Evolutionary conservation across 30 jellyfish, hydroid and myxozoan genomes (phyloP).

Genomic region (Turritopsis dohrnii): DNA sequence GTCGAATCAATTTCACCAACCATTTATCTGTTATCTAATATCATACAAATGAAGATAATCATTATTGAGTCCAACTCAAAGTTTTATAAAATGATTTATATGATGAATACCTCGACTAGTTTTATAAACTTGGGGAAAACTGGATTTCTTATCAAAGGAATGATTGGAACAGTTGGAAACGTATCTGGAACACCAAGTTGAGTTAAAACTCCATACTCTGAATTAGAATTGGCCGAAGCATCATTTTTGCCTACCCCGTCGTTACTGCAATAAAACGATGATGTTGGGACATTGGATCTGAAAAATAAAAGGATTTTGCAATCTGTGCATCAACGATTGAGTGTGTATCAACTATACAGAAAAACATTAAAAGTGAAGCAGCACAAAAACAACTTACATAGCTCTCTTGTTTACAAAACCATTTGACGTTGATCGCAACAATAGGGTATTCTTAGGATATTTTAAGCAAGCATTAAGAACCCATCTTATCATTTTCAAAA

Average conservation of each 20-base stretch:
- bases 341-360: no score
- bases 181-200: slow-evolving; percentile 85
- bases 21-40: slow-evolving; percentile 65
- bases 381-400: not conserved
- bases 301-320: no score
- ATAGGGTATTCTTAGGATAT: not conserved
- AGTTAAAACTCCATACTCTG: slow-evolving; percentile 45
- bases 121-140: slow-evolving; percentile 85
- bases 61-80: not conserved
- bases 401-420: not conserved
- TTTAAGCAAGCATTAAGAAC: not conserved
- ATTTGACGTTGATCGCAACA: not conserved
- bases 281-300: not conserved
- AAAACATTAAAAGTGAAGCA: no score
- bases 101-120: slow-evolving; percentile 62
- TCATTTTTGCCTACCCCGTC: not conserved
- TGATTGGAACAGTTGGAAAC: slow-evolving; percentile 80
- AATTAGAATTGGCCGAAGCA: not conserved
- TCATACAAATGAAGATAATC: not conserved
- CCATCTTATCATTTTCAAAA: not conserved
- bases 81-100: not conserved
- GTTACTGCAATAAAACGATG: not conserved
- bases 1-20: slow-evolving; percentile 53
- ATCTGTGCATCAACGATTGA: no score
- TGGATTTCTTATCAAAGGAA: slow-evolving; percentile 78